Evolutionary conservation across 92 coral and sea anemone species (phyloP).

Genomic region (Chrysogorgia sp.): DNA sequence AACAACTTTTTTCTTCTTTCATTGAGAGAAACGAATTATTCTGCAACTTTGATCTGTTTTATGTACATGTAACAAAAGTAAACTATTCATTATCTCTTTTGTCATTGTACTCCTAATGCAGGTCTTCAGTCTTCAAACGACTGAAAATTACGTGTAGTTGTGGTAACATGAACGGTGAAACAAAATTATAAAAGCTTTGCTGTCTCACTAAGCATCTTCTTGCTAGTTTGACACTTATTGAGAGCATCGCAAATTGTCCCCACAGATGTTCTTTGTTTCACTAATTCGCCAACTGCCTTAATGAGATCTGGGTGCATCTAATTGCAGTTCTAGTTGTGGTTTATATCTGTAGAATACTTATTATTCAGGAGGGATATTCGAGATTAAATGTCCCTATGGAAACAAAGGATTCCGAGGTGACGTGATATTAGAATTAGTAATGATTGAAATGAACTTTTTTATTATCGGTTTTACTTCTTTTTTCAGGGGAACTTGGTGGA

Average conservation of each 20-base stretch:
- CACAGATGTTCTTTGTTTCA: background rate
- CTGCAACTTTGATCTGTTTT: no score
- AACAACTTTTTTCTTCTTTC: no score
- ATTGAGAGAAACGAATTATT: no score
- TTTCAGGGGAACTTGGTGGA: no score
- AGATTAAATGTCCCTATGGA: no score
- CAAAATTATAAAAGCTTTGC: background rate
- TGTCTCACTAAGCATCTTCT: constrained; percentile 20
- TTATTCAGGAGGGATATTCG: no score
- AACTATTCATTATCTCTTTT: constrained; percentile 25
- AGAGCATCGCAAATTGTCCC: constrained; percentile 8
- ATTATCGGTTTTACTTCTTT: no score
- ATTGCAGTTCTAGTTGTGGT: no score
- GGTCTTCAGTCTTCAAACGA: constrained; percentile 1
- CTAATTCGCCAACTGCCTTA: background rate
- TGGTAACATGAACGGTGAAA: background rate
- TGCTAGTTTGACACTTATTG: background rate
- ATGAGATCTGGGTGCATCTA: constrained; percentile 8
- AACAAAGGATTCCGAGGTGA: no score
- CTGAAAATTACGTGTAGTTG: background rate
- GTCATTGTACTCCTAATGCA: constrained; percentile 34
- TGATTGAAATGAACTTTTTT: no score
- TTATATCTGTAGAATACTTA: no score
- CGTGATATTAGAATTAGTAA: no score
- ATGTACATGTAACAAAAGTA: background rate